A percentile compares a stretch with the other conserved stretches of the same genome.
phyloP scores from a whole-genome alignment of 2,113 vertebrate genomes.

The rabbit (Oryctolagus cuniculus) region DNA sequence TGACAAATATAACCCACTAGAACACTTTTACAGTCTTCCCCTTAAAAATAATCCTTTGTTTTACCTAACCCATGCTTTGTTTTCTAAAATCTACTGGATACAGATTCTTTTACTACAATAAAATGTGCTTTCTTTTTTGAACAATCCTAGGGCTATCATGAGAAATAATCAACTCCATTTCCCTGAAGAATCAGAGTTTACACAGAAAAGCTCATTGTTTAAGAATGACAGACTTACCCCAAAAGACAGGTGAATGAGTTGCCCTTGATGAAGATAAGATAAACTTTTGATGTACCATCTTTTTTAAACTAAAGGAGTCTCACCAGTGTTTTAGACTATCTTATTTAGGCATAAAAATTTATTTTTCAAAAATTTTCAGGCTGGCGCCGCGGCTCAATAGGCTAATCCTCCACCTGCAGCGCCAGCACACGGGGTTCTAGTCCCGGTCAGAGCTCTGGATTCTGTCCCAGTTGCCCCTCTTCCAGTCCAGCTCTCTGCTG shows the following conservation, averaged over 20 bases:
- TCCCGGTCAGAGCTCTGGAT: too few relatives aligned
- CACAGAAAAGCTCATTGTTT: neutral
- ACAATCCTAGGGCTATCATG: neutral
- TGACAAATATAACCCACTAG: constrained; percentile 77
- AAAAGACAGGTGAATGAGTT: neutral
- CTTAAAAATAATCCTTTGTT: constrained; percentile 47
- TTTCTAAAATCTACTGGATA: constrained; percentile 71
- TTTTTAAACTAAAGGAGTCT: constrained; percentile 23
- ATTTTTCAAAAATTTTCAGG: neutral
- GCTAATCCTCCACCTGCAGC: too few relatives aligned
- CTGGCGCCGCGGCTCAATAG: too few relatives aligned
- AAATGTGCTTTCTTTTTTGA: constrained; percentile 48
- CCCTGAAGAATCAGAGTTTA: neutral
- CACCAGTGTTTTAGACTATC: neutral
- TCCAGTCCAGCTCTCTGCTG: too few relatives aligned
- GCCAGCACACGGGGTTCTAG: too few relatives aligned
- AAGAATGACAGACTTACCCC: neutral
- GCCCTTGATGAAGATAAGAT: neutral
- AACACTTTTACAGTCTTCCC: constrained; percentile 66
- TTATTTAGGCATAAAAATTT: constrained; percentile 25
- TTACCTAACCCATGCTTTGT: constrained; percentile 67
- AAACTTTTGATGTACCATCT: neutral
- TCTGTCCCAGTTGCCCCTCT: too few relatives aligned
- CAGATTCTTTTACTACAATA: constrained; percentile 62
- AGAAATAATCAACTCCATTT: constrained; percentile 12